Evolutionary conservation across 2,797 vertebrate species (phyloP).

Genomic region (Pampus argenteus): DNA sequence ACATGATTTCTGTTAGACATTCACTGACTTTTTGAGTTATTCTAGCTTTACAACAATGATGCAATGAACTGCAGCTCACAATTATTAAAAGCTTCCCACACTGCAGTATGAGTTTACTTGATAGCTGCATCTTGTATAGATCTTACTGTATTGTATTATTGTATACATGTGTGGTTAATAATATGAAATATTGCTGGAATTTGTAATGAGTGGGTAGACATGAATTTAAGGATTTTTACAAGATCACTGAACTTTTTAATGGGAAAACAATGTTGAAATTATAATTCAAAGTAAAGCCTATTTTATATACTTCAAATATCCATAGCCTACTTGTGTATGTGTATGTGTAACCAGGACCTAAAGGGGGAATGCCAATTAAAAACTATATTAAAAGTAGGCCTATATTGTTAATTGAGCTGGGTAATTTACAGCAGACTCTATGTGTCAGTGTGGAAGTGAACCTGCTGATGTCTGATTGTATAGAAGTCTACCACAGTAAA

Average conservation of each 20-base stretch:
- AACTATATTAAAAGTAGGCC: too few relatives aligned
- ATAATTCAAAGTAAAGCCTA: neutral
- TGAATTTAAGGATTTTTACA: too few relatives aligned
- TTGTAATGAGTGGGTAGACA: too few relatives aligned
- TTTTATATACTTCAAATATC: neutral
- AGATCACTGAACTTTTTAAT: too few relatives aligned
- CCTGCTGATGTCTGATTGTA: too few relatives aligned
- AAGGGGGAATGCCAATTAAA: neutral
- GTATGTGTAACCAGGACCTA: neutral
- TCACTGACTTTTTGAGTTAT: neutral
- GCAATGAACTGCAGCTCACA: neutral
- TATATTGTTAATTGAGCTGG: too few relatives aligned
- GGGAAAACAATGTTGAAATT: neutral
- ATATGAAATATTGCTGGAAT: neutral
- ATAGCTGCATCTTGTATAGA: neutral
- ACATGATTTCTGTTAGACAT: neutral
- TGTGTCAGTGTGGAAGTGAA: too few relatives aligned
- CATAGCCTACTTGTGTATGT: neutral
- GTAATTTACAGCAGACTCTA: neutral
- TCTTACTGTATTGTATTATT: too few relatives aligned
- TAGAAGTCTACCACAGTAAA: too few relatives aligned
- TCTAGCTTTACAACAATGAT: conserved; percentile 14
- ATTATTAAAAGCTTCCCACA: neutral
- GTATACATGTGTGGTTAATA: neutral
- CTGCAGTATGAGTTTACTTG: neutral